Conservation (phyloP, 2,113 vertebrate species). For the Brachyhypopomus gauderio region DNA sequence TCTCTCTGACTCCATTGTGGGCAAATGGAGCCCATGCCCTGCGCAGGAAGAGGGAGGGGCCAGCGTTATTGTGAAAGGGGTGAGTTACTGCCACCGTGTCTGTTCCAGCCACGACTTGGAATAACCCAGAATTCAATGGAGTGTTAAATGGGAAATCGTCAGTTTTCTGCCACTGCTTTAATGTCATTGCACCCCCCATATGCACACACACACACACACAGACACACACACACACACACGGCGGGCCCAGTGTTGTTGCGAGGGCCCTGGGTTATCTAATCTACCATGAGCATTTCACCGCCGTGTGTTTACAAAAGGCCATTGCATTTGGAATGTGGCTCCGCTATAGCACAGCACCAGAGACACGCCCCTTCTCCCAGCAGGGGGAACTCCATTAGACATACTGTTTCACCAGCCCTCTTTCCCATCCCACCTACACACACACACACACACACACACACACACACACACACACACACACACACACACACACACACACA, state of each 20-base stretch:
- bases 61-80: constrained; percentile 66
- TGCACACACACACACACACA: background rate
- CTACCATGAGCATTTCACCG: constrained; percentile 58
- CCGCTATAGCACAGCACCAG: constrained; percentile 60
- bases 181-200: constrained; percentile 69
- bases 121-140: constrained; percentile 83
- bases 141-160: constrained; percentile 89
- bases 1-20: constrained; percentile 53
- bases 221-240: background rate
- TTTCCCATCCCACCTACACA: background rate
- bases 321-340: constrained; percentile 54
- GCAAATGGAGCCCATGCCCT: constrained; percentile 62
- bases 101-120: constrained; percentile 68
- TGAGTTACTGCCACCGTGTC: constrained; percentile 63
- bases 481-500: too few relatives aligned
- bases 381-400: constrained; percentile 69
- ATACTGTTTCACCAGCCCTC: constrained; percentile 10
- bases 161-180: constrained; percentile 83
- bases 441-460: background rate
- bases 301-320: constrained; percentile 59
- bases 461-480: too few relatives aligned
- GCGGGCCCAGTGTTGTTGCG: constrained; percentile 29
- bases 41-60: constrained; percentile 52
- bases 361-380: constrained; percentile 71
- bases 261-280: constrained; percentile 57